Evolutionary conservation across 2,113 vertebrate species (phyloP), one percentile per base, ranked within the genome.

Genomic region (Rhinogobius similis): DNA sequence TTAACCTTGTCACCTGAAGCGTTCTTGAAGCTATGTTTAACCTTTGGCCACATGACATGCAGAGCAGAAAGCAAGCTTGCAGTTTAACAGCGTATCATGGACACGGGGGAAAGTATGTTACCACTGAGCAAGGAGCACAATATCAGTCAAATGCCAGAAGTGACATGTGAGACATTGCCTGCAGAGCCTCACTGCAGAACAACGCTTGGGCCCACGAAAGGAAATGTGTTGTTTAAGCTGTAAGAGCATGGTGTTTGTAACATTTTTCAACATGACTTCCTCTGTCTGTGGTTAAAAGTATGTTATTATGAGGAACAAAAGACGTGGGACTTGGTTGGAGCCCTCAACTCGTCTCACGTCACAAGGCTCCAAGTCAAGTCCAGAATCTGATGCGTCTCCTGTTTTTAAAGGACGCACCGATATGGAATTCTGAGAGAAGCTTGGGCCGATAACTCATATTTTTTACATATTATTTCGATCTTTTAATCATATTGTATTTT

Each of bases 251-350:
- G 1, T 3, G 5, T 59, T 14, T 20, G 26, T 23, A 27, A 52
- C 23, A 13, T 20, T 12, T 61, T 80, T 75, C 66, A 67, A 79
- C 36, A 67, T 21, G 52, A 23, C 65, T 73, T 82, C 62, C 18
- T 66, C 62, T 69, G 72, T 65, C 41, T 48, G 3, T 10, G 2
- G 10, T 38, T 46, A n/a, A n/a, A n/a, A n/a, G n/a, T n/a, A n/a
- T n/a, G n/a, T n/a, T n/a, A n/a, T n/a, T n/a, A n/a, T n/a, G n/a
- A n/a, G n/a, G n/a, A n/a, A n/a, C n/a, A n/a, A n/a, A n/a, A n/a
- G n/a, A n/a, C n/a, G n/a, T n/a, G n/a, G n/a, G n/a, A n/a, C n/a
- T n/a, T n/a, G n/a, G n/a, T n/a, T n/a, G n/a, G n/a, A n/a, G n/a
- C n/a, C n/a, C n/a, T n/a, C n/a, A n/a, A n/a, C n/a, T n/a, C n/a